A percentile compares a stretch with the other conserved stretches of the same genome.
Conservation (phyloP, 2,113 vertebrate genomes). For the Dryoscopus gambensis region DNA sequence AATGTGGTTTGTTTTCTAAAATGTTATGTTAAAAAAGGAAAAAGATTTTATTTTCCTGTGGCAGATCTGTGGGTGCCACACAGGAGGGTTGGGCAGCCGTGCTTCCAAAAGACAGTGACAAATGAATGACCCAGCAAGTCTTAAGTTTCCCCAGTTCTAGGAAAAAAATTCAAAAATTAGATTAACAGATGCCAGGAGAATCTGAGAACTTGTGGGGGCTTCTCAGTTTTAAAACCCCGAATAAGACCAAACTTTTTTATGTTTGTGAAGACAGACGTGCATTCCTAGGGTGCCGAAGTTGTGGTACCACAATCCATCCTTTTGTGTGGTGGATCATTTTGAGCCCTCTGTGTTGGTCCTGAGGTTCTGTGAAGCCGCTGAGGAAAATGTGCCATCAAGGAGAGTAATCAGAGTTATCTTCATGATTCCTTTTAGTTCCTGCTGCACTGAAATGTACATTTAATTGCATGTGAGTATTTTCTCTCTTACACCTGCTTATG, state of each 20-base stretch:
- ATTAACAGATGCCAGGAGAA: background rate
- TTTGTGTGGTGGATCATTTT: background rate
- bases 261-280: background rate
- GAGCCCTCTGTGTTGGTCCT: background rate
- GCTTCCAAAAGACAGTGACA: background rate
- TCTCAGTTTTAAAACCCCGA: background rate
- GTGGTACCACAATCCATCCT: background rate
- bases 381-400: background rate
- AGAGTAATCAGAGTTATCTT: background rate
- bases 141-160: background rate
- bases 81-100: accelerated
- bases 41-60: background rate
- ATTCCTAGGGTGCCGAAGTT: accelerated
- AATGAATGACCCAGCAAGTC: too few species aligned
- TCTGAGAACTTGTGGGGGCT: accelerated
- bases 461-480: background rate
- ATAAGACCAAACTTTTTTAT: background rate
- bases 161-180: background rate
- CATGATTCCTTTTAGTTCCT: background rate
- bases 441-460: background rate
- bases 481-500: constrained; percentile 2
- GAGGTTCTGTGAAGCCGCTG: background rate
- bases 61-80: background rate
- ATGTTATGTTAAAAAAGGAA: background rate
- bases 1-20: background rate